phyloP scores from a whole-genome alignment of 2,797 vertebrate species.

The Limosa lapponica region DNA sequence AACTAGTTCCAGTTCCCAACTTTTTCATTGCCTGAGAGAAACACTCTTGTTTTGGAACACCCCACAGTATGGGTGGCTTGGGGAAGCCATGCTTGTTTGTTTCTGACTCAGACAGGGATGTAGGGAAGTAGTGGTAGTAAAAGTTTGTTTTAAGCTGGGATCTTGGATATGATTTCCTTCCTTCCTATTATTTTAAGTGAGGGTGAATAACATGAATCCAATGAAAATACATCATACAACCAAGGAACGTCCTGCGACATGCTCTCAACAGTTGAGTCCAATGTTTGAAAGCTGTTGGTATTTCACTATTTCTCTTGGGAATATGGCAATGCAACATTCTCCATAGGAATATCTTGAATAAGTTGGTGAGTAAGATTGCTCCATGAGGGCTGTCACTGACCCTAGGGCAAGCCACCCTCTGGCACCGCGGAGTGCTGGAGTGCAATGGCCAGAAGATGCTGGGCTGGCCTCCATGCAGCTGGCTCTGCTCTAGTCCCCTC shows the following conservation, averaged over 20 bases:
- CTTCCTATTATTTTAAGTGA: neutral
- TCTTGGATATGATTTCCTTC: neutral
- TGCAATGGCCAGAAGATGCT: fast-evolving
- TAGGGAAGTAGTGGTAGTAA: neutral
- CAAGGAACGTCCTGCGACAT: neutral
- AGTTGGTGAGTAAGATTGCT: neutral
- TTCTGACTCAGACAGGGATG: neutral
- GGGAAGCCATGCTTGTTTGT: neutral
- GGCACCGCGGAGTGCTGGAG: neutral
- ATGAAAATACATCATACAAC: neutral
- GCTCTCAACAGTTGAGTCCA: fast-evolving
- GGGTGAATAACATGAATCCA: neutral
- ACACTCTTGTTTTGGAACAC: neutral
- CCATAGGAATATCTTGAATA: neutral
- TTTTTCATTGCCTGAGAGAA: neutral
- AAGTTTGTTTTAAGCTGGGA: neutral
- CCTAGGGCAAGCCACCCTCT: neutral
- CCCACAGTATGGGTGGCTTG: neutral
- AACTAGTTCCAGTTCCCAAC: neutral
- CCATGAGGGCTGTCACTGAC: neutral
- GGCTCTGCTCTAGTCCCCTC: neutral
- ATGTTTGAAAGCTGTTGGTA: neutral
- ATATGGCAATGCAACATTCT: neutral
- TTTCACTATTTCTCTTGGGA: neutral
- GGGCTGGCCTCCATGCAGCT: neutral